Base-by-base conservation (phyloP, 1,140 invertebrate species). In the Anthonomus grandis region DNA sequence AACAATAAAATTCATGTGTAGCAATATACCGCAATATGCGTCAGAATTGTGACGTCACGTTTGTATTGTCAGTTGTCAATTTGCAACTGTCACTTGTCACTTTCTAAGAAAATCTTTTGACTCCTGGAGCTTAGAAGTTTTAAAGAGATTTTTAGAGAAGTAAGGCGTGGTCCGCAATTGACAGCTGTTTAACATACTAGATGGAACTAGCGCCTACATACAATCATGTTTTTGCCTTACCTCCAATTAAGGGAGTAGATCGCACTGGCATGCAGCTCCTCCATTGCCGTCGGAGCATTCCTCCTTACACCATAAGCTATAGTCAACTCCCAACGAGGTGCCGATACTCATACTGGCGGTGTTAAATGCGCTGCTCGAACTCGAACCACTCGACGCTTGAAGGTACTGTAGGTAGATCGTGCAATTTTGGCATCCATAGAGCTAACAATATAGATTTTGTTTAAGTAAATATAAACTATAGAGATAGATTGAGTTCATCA, bases 221-320 rank as follows among this genome's bases (percentile, higher is more conserved):
- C n/a, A n/a, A n/a, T n/a, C 17, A n/a, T 13, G n/a, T 38, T n/a
- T n/a, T n/a, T n/a, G n/a, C n/a, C n/a, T n/a, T 44, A 46, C 34
- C 47, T 41, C 15, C 17, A 51, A 47, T 36, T 53, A 59, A 19
- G 78, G 78, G 38, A 76, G 70, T 44, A 77, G 67, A 73, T 80
- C 77, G 71, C 79, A 81, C 64, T 77, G 74, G 69, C 79, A 81
- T 64, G 79, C 79, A 21, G 73, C 74, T 0, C 79, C 79, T 0
- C 80, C 80, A 9, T 78, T 74, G 0, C 76, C 77, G 61, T 71
- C 72, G 54, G 71, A 66, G 67, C 79, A 81, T 59, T 74, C 68
- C 18, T 64, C 23, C 52, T 61, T 65, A 64, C 79, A 81, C 73
- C 78, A 71, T 57, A 65, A 54, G 38, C 74, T 66, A 77, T 77